Conservation (phyloP, 2,888 invertebrate genomes). For the Holacanthella duospinosa region DNA sequence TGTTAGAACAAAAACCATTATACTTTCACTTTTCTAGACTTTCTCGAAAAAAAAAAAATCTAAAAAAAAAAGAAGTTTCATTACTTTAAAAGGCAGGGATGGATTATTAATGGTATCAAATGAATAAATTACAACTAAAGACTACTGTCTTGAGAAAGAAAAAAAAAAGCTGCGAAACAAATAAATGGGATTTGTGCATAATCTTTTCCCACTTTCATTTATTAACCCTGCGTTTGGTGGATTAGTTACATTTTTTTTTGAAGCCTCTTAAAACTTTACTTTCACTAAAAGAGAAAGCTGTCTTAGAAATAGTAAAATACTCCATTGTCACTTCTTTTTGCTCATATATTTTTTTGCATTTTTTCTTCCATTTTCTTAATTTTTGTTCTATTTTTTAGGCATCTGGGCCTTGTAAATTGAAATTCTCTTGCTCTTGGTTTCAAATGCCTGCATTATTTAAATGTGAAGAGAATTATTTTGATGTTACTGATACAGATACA, state of each 20-base stretch:
- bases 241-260: no score
- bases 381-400: conserved; percentile 16
- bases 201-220: neutral
- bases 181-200: neutral
- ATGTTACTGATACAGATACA: conserved; percentile 20
- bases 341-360: neutral
- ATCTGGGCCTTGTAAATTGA: conserved; percentile 25
- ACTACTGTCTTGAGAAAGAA: neutral
- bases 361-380: neutral
- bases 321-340: neutral
- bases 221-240: no score
- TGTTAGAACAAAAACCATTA: no score
- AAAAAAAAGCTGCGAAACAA: neutral
- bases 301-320: neutral
- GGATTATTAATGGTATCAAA: neutral
- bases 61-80: neutral
- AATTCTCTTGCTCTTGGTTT: conserved; percentile 31
- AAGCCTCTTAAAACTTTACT: no score
- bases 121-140: neutral
- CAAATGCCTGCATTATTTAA: conserved; percentile 33
- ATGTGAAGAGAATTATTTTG: conserved; percentile 32
- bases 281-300: no score
- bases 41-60: no score
- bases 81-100: neutral
- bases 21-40: no score